phyloP scores from a whole-genome alignment of 2,797 vertebrate genomes.

The Lophotriccus pileatus region DNA sequence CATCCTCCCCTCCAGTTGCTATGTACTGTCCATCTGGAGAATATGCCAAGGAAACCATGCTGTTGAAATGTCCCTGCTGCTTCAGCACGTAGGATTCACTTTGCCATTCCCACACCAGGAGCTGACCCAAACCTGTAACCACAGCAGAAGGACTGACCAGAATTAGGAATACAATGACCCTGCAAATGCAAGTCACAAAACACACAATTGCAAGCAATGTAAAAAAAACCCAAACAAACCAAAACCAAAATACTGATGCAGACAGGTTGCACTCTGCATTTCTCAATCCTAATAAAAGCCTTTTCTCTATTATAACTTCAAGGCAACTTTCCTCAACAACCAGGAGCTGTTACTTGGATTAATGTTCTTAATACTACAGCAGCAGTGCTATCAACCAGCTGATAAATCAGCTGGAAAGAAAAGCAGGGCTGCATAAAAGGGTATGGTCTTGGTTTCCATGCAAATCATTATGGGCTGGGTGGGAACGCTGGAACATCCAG shows the following conservation, averaged over 20 bases:
- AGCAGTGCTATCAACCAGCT: neutral
- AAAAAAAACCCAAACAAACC: too few species aligned
- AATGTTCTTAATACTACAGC: neutral
- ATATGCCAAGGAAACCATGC: slow-evolving; percentile 91
- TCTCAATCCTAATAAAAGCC: neutral
- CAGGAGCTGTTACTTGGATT: neutral
- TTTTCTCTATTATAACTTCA: neutral
- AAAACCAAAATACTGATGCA: neutral
- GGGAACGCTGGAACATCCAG: neutral
- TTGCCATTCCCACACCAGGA: slow-evolving; percentile 99
- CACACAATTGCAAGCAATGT: neutral
- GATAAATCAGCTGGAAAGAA: neutral
- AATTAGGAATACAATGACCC: neutral
- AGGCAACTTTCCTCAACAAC: neutral
- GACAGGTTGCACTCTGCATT: neutral
- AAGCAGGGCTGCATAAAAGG: neutral
- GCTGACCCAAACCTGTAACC: slow-evolving; percentile 87
- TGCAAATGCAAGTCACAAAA: neutral
- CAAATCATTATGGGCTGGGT: neutral
- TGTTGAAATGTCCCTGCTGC: slow-evolving; percentile 98
- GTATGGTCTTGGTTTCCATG: neutral
- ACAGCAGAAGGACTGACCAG: neutral
- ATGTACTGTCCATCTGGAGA: slow-evolving; percentile 94
- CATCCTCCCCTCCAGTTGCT: slow-evolving; percentile 91
- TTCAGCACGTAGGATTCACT: slow-evolving; percentile 96